Base-by-base conservation (phyloP, 2,888 invertebrate species). In the Serrognathus titanus region DNA sequence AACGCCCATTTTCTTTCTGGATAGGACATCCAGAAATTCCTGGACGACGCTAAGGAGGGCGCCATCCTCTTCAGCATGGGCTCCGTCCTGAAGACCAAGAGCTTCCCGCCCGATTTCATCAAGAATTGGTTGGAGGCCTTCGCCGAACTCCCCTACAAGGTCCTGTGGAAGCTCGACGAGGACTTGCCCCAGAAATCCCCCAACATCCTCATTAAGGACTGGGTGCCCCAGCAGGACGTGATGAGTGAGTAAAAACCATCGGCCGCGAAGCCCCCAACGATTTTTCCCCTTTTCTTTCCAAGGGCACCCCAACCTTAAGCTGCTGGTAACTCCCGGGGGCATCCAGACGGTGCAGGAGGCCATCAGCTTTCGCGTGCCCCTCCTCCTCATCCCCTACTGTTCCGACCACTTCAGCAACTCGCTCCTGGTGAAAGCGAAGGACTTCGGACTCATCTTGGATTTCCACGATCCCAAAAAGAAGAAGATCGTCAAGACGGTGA, bases 251-350 rank as follows among this genome's bases (percentile, higher is more conserved):
- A 16, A 6, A 31, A 31, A 6, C 5, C 6, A 6, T 31, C 7
- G 24, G 40, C 13, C 13, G 13, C 13, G 2, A 6, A 12, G 1
- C 11, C 6, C 11, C 40, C 11, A 5, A 16, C 9, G 13, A 10
- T 47, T 43, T 35, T 31, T 35, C 39, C 58, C 36, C 24, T 52
- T 56, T 13, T 39, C 35, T 48, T 51, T 60, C 43, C 36, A 64
- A 67, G 66, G 62, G 20, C 80, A 81, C 62, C 74, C 75, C 10
- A 80, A 81, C 49, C 58, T 81, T 0, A 80, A 79, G 58, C 52
- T 79, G 1, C 80, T 81, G 51, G 75, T 80, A 40, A 78, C 77
- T 0, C 80, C 80, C 72, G 79, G 78, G 45, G 80, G 80, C 1
- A 59, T 79, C 1, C 79, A 79, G 49, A 79, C 80, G 0, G 70